Evolutionary conservation across 2,113 vertebrate genomes (phyloP).

Genomic region (Vanacampus margaritifer): DNA sequence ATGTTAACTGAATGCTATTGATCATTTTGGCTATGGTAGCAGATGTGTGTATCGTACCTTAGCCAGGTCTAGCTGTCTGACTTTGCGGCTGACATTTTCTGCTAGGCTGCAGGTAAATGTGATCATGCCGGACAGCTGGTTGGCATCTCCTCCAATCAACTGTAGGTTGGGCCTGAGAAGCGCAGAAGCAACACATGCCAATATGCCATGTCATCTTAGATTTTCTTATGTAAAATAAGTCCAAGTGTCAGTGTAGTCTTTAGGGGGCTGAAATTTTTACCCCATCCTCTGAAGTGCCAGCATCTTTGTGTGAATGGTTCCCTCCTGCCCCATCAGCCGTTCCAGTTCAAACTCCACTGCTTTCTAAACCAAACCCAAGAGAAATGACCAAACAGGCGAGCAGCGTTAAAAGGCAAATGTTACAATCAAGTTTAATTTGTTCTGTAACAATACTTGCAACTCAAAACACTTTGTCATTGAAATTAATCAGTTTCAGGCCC

Average conservation of each 20-base stretch:
- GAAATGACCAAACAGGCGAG: constrained; percentile 11
- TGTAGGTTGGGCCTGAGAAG: constrained; percentile 86
- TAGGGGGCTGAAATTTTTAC: constrained; percentile 66
- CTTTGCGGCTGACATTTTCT: constrained; percentile 96
- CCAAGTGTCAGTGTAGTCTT: not conserved
- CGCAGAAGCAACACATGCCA: constrained; percentile 5
- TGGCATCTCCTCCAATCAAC: constrained; percentile 92
- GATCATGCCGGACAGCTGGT: constrained; percentile 94
- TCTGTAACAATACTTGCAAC: not conserved
- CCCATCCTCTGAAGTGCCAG: constrained; percentile 89
- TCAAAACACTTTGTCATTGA: not conserved
- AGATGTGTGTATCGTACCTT: constrained; percentile 79
- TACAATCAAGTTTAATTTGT: not conserved
- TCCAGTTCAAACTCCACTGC: constrained; percentile 83
- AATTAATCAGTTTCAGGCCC: too few species aligned
- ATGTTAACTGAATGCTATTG: too few species aligned
- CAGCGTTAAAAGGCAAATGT: not conserved
- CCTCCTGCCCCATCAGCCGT: constrained; percentile 83
- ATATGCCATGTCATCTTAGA: not conserved
- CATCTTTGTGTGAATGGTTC: constrained; percentile 88
- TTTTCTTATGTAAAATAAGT: not conserved
- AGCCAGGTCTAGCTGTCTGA: constrained; percentile 93
- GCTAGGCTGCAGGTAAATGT: constrained; percentile 95
- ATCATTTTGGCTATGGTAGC: not conserved
- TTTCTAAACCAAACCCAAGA: constrained; percentile 66